Evolutionary conservation across 2,113 vertebrate genomes (phyloP).

Genomic region (Cynocephalus volans): DNA sequence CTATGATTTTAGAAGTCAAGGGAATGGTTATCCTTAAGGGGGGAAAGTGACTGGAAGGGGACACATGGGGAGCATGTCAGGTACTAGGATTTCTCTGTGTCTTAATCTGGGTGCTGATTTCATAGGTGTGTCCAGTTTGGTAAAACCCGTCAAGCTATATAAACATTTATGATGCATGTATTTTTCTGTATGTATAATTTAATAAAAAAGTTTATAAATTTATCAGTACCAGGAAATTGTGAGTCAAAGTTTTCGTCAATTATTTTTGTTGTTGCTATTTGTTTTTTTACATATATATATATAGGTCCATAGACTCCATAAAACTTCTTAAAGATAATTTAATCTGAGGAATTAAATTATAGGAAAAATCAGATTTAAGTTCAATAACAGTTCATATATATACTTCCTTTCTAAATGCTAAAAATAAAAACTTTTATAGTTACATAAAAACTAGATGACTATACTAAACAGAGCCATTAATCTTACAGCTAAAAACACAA

Average conservation of each 20-base stretch:
- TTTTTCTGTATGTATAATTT: neutral
- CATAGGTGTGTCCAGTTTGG: neutral
- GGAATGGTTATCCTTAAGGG: neutral
- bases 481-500: slow-evolving; percentile 21
- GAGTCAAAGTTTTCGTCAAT: slow-evolving; percentile 38
- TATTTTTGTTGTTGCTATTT: slow-evolving; percentile 42
- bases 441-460: neutral
- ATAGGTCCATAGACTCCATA: neutral
- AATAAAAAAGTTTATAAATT: neutral
- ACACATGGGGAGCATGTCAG: neutral
- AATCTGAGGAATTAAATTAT: neutral
- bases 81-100: neutral
- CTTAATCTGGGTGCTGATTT: neutral
- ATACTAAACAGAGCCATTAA: slow-evolving; percentile 35
- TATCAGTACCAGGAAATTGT: neutral
- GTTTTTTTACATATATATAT: slow-evolving; percentile 8
- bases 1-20: neutral
- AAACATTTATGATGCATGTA: neutral
- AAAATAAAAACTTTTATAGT: slow-evolving; percentile 48
- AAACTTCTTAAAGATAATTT: slow-evolving; percentile 23
- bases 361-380: neutral
- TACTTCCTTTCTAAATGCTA: slow-evolving; percentile 11
- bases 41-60: neutral
- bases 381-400: slow-evolving; percentile 19
- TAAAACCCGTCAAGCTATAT: slow-evolving; percentile 10